A percentile compares a stretch with the other conserved stretches of the same genome.
Evolutionary conservation across 2,113 vertebrate genomes (phyloP).

Genomic region (Ceuthmochares aereus): DNA sequence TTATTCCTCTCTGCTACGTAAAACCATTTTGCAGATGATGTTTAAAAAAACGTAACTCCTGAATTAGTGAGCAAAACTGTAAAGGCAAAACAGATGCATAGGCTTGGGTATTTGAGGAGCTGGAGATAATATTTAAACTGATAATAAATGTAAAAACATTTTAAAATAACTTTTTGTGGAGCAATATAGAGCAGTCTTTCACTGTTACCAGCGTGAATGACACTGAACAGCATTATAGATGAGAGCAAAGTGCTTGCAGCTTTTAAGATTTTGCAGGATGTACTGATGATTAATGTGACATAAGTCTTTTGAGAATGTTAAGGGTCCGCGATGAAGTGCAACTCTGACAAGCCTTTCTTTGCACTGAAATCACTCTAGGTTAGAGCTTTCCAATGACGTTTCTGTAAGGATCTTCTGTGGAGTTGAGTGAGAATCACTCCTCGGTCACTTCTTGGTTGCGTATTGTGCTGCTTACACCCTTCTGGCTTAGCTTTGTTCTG

Average conservation of each 20-base stretch:
- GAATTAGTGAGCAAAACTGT: not conserved
- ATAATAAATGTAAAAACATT: not conserved
- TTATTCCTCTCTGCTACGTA: not conserved
- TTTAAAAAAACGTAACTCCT: not conserved
- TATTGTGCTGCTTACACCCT: not conserved
- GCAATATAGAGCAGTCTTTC: not conserved
- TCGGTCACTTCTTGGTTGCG: not conserved
- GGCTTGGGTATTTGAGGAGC: not conserved
- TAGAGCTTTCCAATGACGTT: not conserved
- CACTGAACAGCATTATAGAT: not conserved
- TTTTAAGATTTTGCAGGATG: not conserved
- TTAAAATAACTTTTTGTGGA: not conserved
- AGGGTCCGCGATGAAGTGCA: not conserved
- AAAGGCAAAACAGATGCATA: not conserved
- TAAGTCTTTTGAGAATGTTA: not conserved
- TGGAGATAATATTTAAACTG: not conserved
- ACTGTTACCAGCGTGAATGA: not conserved
- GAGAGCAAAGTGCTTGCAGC: not conserved
- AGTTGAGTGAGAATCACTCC: not conserved
- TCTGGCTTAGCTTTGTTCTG: not conserved
- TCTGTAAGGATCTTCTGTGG: not conserved
- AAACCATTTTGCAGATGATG: not conserved
- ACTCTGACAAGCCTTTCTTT: not conserved
- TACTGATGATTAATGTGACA: not conserved
- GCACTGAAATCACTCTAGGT: not conserved